Percentiles rank a stretch among this genome's conserved stretches.
Conservation (phyloP, 1,140 invertebrate genomes). For the Episyrphus balteatus region DNA sequence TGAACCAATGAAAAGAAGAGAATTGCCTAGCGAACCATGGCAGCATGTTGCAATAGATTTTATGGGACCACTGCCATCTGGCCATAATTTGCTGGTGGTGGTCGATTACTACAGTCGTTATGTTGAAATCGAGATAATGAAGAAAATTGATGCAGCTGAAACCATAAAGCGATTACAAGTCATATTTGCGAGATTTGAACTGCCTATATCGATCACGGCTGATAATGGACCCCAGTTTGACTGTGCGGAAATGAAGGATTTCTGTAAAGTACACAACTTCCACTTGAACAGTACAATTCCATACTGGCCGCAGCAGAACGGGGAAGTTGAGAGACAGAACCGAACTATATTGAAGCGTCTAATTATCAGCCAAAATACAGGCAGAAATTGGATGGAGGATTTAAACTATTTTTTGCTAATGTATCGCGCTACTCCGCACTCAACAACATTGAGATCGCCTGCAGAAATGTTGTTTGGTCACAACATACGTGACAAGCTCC, state of each 20-base stretch:
- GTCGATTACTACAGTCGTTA: constrained; percentile 15
- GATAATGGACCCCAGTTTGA: constrained; percentile 23
- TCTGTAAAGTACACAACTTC: constrained; percentile 15
- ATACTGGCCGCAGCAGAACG: constrained; percentile 28
- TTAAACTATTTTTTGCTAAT: constrained; percentile 20
- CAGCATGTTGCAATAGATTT: constrained; percentile 18
- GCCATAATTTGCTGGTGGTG: constrained; percentile 15
- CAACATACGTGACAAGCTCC: constrained; percentile 12
- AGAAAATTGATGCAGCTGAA: constrained; percentile 10
- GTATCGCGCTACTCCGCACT: constrained; percentile 28
- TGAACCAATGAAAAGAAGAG: constrained; percentile 14
- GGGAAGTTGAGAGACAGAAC: constrained; percentile 29
- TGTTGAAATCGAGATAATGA: constrained; percentile 13
- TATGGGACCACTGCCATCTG: constrained; percentile 15
- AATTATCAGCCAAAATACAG: constrained; percentile 7
- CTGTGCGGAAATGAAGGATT: constrained; percentile 16
- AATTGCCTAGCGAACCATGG: constrained; percentile 20
- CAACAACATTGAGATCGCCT: constrained; percentile 27
- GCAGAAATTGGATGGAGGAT: constrained; percentile 12
- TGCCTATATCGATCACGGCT: background rate
- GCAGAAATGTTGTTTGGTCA: constrained; percentile 26
- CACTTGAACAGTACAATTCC: constrained; percentile 15
- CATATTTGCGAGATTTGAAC: constrained; percentile 4
- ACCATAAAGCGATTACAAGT: background rate
- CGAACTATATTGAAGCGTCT: constrained; percentile 19